phyloP scores from a whole-genome alignment of 1,140 invertebrate genomes.

The Drosophila ironensis region DNA sequence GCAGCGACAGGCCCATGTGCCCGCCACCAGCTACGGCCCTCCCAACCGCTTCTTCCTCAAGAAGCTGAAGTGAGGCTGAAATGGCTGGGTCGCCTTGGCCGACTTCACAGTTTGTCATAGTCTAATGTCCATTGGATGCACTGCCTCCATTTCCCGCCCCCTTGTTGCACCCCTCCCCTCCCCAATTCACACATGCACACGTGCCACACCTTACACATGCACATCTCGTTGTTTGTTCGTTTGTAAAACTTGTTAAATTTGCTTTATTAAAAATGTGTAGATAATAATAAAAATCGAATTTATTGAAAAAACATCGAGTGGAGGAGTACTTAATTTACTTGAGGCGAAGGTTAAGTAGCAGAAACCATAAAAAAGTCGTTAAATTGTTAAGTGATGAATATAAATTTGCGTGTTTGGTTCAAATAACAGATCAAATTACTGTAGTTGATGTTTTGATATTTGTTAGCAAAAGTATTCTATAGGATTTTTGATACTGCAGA shows the following conservation, averaged over 20 bases:
- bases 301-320: slow-evolving; percentile 23
- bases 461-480: no score
- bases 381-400: no score
- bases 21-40: slow-evolving; percentile 68
- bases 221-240: slow-evolving; percentile 51
- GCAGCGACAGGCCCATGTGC: slow-evolving; percentile 58
- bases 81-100: slow-evolving; percentile 16
- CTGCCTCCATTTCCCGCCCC: background rate
- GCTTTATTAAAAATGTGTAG: slow-evolving; percentile 56
- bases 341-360: background rate
- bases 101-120: slow-evolving; percentile 59
- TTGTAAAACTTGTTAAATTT: slow-evolving; percentile 51
- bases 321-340: background rate
- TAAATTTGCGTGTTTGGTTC: no score
- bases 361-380: no score
- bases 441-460: no score
- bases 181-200: slow-evolving; percentile 34
- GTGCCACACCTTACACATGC: slow-evolving; percentile 19
- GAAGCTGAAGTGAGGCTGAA: slow-evolving; percentile 59
- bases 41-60: slow-evolving; percentile 74
- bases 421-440: no score
- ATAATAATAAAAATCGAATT: slow-evolving; percentile 66
- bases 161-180: slow-evolving; percentile 9
- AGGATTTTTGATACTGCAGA: no score
- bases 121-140: slow-evolving; percentile 46